Percentiles rank a stretch among this genome's conserved stretches.
These are phyloP conservation scores for Enhydra lutris DNA, from an alignment of 2,113 vertebrate species.

Conservation along the genomic window DNA sequence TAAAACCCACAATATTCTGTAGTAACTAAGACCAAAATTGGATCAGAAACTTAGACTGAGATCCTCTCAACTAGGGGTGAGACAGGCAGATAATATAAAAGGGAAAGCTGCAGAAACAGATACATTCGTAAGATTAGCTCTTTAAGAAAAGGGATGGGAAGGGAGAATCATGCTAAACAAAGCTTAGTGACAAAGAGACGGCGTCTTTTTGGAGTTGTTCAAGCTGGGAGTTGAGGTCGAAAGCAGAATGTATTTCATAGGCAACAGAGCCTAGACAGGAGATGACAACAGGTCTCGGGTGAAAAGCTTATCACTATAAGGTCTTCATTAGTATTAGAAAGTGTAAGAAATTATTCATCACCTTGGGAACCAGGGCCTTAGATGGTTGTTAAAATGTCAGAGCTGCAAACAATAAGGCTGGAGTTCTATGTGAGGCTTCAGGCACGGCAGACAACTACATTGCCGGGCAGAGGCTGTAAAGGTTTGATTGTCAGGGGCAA, in stretches of 20 bases:
- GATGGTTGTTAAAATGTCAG: not conserved
- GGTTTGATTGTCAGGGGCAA: not conserved
- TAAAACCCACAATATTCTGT: not conserved
- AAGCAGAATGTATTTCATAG: not conserved
- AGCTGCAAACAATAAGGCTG: not conserved
- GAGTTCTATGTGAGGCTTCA: not conserved
- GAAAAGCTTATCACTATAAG: not conserved
- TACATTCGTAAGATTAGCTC: not conserved
- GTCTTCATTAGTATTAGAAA: not conserved
- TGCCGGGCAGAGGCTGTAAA: not conserved
- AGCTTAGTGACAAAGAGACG: not conserved
- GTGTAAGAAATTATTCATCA: not conserved
- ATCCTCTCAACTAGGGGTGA: not conserved
- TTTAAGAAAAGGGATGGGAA: not conserved
- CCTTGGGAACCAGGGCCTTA: rapidly evolving
- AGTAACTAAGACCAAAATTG: not conserved
- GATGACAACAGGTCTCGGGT: not conserved
- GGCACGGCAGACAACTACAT: not conserved
- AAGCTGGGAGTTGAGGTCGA: not conserved
- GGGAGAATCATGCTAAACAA: not conserved
- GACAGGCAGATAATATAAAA: not conserved
- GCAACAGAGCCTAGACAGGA: not conserved
- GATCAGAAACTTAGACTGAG: not conserved
- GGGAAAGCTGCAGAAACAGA: not conserved
- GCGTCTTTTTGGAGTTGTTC: not conserved